Evolutionary conservation across 2,888 invertebrate species (phyloP), one percentile per base, ranked within the genome.

Genomic region (Arenicola marina): DNA sequence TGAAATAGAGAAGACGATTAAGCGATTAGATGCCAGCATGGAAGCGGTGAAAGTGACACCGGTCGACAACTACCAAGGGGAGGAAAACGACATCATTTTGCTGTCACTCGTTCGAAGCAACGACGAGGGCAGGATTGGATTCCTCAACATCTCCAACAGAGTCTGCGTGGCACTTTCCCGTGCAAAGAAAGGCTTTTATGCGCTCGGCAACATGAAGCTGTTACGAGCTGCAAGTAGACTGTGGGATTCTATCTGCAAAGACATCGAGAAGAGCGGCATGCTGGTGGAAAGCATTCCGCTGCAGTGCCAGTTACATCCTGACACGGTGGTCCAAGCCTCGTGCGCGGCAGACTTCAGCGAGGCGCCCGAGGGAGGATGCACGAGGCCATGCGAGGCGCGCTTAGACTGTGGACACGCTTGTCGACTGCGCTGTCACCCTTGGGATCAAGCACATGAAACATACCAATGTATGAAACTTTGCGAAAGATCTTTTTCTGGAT

Each of bases 371-470:
- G 84, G 84, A n/a, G 90, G 90, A 0, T 91, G 91, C 75, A 75
- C 78, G 1, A 74, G 81, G 57, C 83, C 79, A 24, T 91, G 91
- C 75, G 82, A 84, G 26, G 73, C 74, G 44, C 75, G 77, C 2
- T 76, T 89, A 51, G 61, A 70, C 0, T 91, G 91, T 76, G 88
- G 88, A 0, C 91, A 91, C 77, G 73, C 69, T 1, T 91, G 91
- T 78, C 78, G 79, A 0, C 81, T 83, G 43, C 72, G 86, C 18
- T 91, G 91, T 74, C 91, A 91, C 73, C 80, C 85, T 1, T 81
- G 83, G 55, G 88, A 90, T 69, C 78, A 84, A 29, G 80, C 85
- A 0, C 90, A 90, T 73, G 31, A 57, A 0, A 53, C 71, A 0
- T 85, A 85, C 26, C 79, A 78, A 61, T 69, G 53, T 32, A 7